Conservation (phyloP, 2,797 vertebrate genomes). For the Hydrolagus colliei region DNA sequence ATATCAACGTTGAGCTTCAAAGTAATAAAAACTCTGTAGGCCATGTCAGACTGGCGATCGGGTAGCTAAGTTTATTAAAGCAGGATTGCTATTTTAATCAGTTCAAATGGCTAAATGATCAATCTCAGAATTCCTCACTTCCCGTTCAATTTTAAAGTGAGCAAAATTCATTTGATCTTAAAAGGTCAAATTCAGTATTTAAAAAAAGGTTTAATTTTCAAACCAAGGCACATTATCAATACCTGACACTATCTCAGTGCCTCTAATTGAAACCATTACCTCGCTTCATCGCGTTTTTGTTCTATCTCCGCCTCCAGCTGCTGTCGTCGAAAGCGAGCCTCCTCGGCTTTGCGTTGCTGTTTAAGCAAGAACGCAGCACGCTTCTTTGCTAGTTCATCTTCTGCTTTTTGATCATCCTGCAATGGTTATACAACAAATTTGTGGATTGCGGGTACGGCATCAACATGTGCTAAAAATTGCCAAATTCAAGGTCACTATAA, state of each 20-base stretch:
- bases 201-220: background rate
- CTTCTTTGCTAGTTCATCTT: constrained; percentile 90
- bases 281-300: constrained; percentile 80
- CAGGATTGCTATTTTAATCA: too few species aligned
- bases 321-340: constrained; percentile 78
- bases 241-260: background rate
- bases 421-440: background rate
- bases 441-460: background rate
- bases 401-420: constrained; percentile 85
- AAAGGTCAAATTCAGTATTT: too few species aligned
- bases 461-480: background rate
- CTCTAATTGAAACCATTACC: constrained; percentile 55
- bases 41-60: too few species aligned
- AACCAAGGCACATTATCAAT: background rate
- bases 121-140: too few species aligned
- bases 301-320: constrained; percentile 86
- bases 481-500: background rate
- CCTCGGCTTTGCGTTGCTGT: constrained; percentile 92
- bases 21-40: too few species aligned
- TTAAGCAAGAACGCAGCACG: constrained; percentile 86
- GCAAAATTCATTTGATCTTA: too few species aligned
- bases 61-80: too few species aligned
- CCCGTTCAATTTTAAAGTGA: too few species aligned
- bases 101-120: too few species aligned
- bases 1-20: too few species aligned